phyloP scores from a whole-genome alignment of 2,797 vertebrate genomes.

The Saguinus oedipus region DNA sequence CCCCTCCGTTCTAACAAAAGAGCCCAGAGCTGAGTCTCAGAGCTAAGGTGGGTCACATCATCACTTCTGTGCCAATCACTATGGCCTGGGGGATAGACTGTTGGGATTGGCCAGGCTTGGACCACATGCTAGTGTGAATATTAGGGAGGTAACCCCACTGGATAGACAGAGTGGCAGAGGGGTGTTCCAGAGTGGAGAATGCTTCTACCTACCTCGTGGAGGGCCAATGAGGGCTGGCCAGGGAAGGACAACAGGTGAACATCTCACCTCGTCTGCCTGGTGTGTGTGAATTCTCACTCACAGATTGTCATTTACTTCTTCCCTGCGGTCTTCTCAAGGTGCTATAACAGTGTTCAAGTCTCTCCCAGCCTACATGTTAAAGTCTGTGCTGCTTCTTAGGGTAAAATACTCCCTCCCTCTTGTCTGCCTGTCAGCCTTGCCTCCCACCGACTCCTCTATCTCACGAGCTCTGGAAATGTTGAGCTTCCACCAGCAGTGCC shows the following conservation, averaged over 20 bases:
- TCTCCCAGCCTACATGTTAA: not conserved
- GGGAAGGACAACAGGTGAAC: not conserved
- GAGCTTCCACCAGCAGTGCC: not conserved
- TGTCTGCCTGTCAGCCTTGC: not conserved
- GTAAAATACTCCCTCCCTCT: not conserved
- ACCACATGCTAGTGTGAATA: no score
- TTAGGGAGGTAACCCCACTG: not conserved
- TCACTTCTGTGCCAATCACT: not conserved
- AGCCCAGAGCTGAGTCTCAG: not conserved
- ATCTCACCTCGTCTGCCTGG: not conserved
- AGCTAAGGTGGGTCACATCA: not conserved
- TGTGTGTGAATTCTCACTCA: not conserved
- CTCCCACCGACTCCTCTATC: not conserved
- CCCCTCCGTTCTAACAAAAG: not conserved
- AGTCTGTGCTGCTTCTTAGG: not conserved
- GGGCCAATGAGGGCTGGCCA: not conserved
- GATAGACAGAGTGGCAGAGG: not conserved
- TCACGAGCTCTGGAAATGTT: not conserved
- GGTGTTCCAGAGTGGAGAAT: not conserved
- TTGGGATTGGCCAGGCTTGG: not conserved
- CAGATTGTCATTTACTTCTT: not conserved
- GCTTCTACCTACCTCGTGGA: not conserved
- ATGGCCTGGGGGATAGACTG: no score
- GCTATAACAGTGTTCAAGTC: not conserved
- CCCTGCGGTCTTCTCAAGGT: not conserved